These are phyloP conservation scores for Myathropa florea DNA, from an alignment of 2,888 invertebrate species.

Conservation along the genomic window DNA sequence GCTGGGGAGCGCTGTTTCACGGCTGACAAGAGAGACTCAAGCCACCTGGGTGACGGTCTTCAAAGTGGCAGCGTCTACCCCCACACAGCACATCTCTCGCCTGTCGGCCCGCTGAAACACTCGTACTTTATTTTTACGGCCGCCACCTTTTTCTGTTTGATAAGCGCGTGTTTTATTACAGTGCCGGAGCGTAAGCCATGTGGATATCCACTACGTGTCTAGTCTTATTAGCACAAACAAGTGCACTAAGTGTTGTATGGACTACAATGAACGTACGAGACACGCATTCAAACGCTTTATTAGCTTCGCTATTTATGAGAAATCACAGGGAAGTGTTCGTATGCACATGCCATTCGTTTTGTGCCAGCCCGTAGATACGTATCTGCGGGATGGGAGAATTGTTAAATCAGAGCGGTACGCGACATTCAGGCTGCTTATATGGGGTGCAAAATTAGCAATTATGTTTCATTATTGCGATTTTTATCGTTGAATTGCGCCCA, in stretches of 20 bases:
- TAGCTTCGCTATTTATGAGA: conserved; percentile 43
- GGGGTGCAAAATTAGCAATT: conserved; percentile 58
- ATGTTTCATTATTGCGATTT: conserved; percentile 38
- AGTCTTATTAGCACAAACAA: conserved; percentile 60
- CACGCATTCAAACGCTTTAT: conserved; percentile 64
- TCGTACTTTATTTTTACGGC: conserved; percentile 42
- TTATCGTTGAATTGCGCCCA: conserved; percentile 14
- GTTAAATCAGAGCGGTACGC: conserved; percentile 58
- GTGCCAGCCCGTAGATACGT: neutral
- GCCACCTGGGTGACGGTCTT: neutral
- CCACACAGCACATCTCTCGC: too few species aligned
- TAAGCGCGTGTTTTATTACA: conserved; percentile 57
- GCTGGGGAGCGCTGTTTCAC: neutral
- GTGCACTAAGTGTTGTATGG: conserved; percentile 54
- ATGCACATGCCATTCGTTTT: conserved; percentile 9
- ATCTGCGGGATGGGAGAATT: conserved; percentile 28
- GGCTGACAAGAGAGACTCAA: neutral
- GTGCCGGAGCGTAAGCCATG: conserved; percentile 21
- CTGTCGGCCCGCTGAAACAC: neutral
- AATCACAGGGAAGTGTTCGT: conserved; percentile 11
- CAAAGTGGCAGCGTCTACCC: neutral
- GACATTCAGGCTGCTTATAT: conserved; percentile 33
- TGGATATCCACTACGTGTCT: conserved; percentile 51
- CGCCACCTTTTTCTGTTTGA: conserved; percentile 46
- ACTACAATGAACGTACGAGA: conserved; percentile 54